Base-by-base conservation (phyloP, 2,888 invertebrate genomes). In the Hoplodrina blanda region DNA sequence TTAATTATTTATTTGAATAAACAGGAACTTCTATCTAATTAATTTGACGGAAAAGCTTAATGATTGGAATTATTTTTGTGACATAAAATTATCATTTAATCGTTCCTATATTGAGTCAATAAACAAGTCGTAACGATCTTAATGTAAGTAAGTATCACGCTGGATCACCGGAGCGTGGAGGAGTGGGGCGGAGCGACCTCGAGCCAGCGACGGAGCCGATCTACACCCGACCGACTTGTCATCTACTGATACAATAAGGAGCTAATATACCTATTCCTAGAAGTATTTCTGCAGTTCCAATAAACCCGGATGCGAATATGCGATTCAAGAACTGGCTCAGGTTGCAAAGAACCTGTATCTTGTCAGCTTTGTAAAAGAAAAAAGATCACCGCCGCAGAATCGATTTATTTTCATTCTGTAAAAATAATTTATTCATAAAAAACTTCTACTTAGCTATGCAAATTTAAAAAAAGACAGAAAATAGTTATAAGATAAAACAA, bases 111-210 rank as follows among this genome's bases (percentile, higher is more conserved):
- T 41, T 20, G 17, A 66, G 53, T 74, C 54, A 66, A 75, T 70
- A 84, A 84, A 69, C 68, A 79, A 84, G 55, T 75, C 60, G 50
- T 82, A 82, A 73, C 46, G 37, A 68, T 73, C 46, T 53, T 55
- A 74, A 80, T 72, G 67, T 76, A 73, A 67, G 69, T 84, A 68
- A 76, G 83, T 84, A 73, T 74, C 74, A 66, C 78, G 78, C 68
- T 62, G 62, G 78, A 79, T 69, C 83, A 69, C 67, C 81, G 83
- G 73, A 83, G 83, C 83, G 83, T 83, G 73, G 81, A 77, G 75
- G 74, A 76, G 84, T 78, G 74, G 69, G 78, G 83, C 67, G 56
- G 61, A 68, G 53, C 68, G 82, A 76, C 75, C 73, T 69, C 84
- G 84, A 78, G 78, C 68, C 65, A 46, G 60, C 73, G 52, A 50